Conservation (phyloP, 2,797 vertebrate species). For the Melanotaenia pygmaea region DNA sequence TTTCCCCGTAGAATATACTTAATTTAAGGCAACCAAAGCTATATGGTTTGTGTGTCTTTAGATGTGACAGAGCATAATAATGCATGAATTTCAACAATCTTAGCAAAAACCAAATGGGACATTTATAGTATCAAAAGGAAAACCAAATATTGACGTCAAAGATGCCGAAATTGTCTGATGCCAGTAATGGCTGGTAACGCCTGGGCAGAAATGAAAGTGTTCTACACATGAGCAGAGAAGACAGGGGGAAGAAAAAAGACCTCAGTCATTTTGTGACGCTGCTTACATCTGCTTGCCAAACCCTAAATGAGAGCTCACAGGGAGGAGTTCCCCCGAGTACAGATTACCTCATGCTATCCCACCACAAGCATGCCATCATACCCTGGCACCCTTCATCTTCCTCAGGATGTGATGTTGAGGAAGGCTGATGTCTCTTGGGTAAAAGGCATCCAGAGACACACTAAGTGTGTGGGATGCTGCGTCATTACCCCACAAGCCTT, state of each 20-base stretch:
- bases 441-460: slow-evolving; percentile 26
- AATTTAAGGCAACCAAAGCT: slow-evolving; percentile 41
- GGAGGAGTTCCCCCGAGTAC: slow-evolving; percentile 52
- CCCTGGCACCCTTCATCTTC: slow-evolving; percentile 40
- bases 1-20: slow-evolving; percentile 55
- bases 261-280: slow-evolving; percentile 46
- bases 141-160: slow-evolving; percentile 57
- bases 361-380: slow-evolving; percentile 57
- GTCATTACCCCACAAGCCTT: slow-evolving; percentile 30
- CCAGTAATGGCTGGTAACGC: slow-evolving; percentile 14
- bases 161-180: slow-evolving; percentile 31
- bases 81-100: slow-evolving; percentile 39
- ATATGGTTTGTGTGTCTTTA: slow-evolving; percentile 33
- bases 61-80: slow-evolving; percentile 43
- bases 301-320: slow-evolving; percentile 48
- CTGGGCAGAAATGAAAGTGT: slow-evolving; percentile 47
- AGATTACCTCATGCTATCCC: slow-evolving; percentile 59
- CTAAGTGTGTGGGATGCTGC: slow-evolving; percentile 19
- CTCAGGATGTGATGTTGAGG: slow-evolving; percentile 48
- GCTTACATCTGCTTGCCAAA: slow-evolving; percentile 42
- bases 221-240: slow-evolving; percentile 38
- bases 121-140: slow-evolving; percentile 53
- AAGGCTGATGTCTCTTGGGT: slow-evolving; percentile 45
- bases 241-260: slow-evolving; percentile 34
- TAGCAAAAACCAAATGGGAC: slow-evolving; percentile 32